These are phyloP conservation scores for Colaptes auratus DNA, from an alignment of 2,113 vertebrate species.

Conservation along the genomic window DNA sequence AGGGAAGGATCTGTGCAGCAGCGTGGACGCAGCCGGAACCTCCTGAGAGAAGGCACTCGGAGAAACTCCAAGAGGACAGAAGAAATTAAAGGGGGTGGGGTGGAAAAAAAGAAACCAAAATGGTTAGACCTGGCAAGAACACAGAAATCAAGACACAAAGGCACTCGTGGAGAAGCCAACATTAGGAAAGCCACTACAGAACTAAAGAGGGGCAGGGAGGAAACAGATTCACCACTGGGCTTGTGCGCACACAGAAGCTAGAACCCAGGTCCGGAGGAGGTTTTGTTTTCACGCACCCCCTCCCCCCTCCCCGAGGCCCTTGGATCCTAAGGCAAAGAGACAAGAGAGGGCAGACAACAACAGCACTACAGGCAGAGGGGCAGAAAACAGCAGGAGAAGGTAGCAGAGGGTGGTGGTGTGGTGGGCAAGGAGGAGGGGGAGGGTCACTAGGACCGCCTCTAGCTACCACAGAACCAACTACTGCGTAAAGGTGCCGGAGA, in stretches of 20 bases:
- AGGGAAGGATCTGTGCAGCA: constrained; percentile 58
- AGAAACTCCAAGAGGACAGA: constrained; percentile 54
- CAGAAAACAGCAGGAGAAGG: constrained; percentile 42
- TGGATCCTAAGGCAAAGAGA: constrained; percentile 70
- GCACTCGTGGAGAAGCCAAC: constrained; percentile 71
- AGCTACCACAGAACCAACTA: constrained; percentile 86
- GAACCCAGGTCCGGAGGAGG: constrained; percentile 15
- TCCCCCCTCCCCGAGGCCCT: constrained; percentile 28
- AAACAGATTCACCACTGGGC: constrained; percentile 26
- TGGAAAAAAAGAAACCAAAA: neutral
- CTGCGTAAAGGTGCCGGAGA: constrained; percentile 76
- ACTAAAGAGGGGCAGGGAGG: constrained; percentile 23
- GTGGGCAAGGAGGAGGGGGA: constrained; percentile 14
- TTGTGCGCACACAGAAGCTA: constrained; percentile 40
- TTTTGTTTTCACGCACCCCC: neutral
- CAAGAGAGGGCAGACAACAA: constrained; percentile 57
- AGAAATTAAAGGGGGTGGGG: neutral
- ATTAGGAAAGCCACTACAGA: constrained; percentile 63
- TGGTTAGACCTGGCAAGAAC: constrained; percentile 64
- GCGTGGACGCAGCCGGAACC: constrained; percentile 50
- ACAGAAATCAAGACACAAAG: constrained; percentile 54
- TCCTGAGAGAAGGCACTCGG: constrained; percentile 69
- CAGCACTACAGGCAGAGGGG: constrained; percentile 65
- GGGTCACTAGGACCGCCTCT: constrained; percentile 81
- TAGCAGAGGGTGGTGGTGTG: neutral